Conservation (phyloP, 2,113 vertebrate genomes). For the Corythornis cristatus region DNA sequence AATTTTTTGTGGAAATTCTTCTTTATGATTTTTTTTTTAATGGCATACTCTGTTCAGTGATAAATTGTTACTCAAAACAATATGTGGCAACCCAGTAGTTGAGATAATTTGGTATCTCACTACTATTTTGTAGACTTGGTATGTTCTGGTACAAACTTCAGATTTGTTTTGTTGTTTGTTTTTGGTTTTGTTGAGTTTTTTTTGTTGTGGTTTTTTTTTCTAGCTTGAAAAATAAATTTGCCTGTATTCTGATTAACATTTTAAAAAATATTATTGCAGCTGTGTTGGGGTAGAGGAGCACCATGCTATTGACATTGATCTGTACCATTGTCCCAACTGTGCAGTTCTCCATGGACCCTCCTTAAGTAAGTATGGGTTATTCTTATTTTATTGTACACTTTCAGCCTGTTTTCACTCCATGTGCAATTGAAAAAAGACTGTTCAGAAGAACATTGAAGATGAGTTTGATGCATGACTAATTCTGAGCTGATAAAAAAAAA, state of each 20-base stretch:
- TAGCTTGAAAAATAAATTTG: not conserved
- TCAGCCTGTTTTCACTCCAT: not conserved
- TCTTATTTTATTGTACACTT: not conserved
- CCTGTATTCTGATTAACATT: constrained; percentile 15
- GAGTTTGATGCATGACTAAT: not conserved
- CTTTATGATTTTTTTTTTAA: not conserved
- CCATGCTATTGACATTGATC: constrained; percentile 96
- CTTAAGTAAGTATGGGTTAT: constrained; percentile 86
- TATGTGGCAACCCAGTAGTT: not conserved
- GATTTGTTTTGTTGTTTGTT: not conserved
- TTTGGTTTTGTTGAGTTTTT: no score
- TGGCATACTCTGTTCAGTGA: not conserved
- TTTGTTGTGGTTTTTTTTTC: not conserved
- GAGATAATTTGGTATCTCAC: not conserved
- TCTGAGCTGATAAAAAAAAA: not conserved
- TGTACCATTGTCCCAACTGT: constrained; percentile 99
- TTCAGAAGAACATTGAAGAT: constrained; percentile 1
- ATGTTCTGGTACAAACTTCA: not conserved
- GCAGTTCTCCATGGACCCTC: constrained; percentile 89
- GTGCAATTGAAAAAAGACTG: not conserved
- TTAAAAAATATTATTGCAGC: constrained; percentile 75
- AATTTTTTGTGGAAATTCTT: not conserved
- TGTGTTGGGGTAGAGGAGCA: constrained; percentile 98
- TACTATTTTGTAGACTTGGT: not conserved
- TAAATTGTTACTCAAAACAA: not conserved